Percentiles rank a stretch among this genome's conserved stretches.
Conservation (phyloP, 2,888 invertebrate species). For the Atherix ibis region DNA sequence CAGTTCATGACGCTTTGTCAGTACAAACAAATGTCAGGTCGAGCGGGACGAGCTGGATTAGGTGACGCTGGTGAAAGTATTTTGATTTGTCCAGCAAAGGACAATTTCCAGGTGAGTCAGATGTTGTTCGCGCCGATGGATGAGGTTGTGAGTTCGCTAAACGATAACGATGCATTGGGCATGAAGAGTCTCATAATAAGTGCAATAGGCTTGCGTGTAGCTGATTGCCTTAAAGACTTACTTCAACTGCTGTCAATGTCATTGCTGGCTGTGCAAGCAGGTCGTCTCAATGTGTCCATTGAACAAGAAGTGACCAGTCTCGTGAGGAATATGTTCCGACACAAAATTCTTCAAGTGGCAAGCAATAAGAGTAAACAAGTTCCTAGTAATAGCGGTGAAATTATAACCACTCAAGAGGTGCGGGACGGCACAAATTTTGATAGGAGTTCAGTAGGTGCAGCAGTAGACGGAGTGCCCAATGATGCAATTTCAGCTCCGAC, state of each 20-base stretch:
- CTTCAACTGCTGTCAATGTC: slow-evolving; percentile 41
- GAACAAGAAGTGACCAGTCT: slow-evolving; percentile 21
- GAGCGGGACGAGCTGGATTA: slow-evolving; percentile 85
- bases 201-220: slow-evolving; percentile 48
- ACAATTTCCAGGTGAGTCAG: slow-evolving; percentile 40
- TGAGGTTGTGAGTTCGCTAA: slow-evolving; percentile 42
- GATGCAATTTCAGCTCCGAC: not conserved
- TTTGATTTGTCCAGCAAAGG: slow-evolving; percentile 51
- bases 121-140: slow-evolving; percentile 50
- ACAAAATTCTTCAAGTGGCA: slow-evolving; percentile 22
- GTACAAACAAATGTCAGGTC: slow-evolving; percentile 92
- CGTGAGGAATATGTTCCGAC: slow-evolving; percentile 27
- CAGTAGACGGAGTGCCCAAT: no score
- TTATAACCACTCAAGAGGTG: slow-evolving; percentile 25
- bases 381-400: slow-evolving; percentile 10
- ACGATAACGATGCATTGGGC: slow-evolving; percentile 36
- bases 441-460: no score
- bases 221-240: slow-evolving; percentile 37
- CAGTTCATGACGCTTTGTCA: slow-evolving; percentile 56
- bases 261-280: slow-evolving; percentile 49
- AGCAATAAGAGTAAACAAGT: slow-evolving; percentile 1
- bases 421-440: slow-evolving; percentile 7
- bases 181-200: slow-evolving; percentile 49
- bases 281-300: slow-evolving; percentile 25
- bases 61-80: slow-evolving; percentile 73